These are phyloP conservation scores for Antheraea yamamai DNA, from an alignment of 2,888 invertebrate genomes.

Conservation along the genomic window DNA sequence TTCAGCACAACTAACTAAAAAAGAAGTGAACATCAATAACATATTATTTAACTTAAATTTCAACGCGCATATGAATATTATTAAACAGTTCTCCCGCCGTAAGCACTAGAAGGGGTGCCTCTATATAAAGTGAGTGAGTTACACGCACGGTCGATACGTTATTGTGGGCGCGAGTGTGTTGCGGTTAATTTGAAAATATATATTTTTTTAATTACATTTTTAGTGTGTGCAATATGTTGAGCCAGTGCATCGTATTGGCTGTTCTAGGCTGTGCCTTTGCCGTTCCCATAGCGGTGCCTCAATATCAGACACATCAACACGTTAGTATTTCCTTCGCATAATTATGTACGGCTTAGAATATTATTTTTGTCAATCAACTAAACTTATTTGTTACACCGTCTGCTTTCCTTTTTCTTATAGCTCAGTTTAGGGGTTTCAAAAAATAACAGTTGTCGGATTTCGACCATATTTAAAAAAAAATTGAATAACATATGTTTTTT, in stretches of 20 bases:
- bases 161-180: constrained; percentile 63
- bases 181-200: constrained; percentile 44
- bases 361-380: background rate
- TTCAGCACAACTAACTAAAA: constrained; percentile 11
- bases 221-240: constrained; percentile 70
- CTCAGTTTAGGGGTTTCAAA: too few species aligned
- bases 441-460: too few species aligned
- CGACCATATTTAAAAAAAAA: too few species aligned
- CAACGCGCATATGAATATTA: constrained; percentile 36
- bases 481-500: too few species aligned
- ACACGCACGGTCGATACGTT: constrained; percentile 67
- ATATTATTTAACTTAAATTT: constrained; percentile 44
- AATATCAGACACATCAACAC: constrained; percentile 70
- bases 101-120: constrained; percentile 70
- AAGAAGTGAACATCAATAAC: constrained; percentile 26
- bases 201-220: constrained; percentile 37
- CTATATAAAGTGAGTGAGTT: constrained; percentile 74
- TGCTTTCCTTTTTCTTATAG: background rate
- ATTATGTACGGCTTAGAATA: background rate
- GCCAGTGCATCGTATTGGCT: constrained; percentile 65
- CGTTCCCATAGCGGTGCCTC: constrained; percentile 58
- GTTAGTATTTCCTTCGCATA: constrained; percentile 45
- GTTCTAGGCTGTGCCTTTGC: constrained; percentile 66
- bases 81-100: constrained; percentile 55
- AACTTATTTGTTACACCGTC: background rate